Evolutionary conservation across 1,140 invertebrate genomes (phyloP).

Genomic region (Pseudachorutes palmiensis): DNA sequence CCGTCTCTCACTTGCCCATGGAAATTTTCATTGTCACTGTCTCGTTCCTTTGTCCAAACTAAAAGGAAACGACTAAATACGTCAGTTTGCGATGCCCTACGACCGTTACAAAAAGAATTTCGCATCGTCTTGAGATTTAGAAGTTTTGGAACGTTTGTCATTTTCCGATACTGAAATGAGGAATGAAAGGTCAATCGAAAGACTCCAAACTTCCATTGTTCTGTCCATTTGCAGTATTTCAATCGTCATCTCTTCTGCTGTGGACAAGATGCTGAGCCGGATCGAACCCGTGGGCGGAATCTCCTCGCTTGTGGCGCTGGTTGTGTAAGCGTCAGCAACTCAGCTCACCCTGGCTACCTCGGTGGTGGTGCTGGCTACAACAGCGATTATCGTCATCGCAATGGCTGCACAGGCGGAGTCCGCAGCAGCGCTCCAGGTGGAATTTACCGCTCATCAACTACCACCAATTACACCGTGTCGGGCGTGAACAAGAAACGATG

Average conservation of each 20-base stretch:
- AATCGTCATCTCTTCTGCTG: slow-evolving; percentile 80
- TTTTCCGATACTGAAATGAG: not conserved
- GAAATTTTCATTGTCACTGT: too few species aligned
- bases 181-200: not conserved
- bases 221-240: slow-evolving; percentile 54
- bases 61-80: too few species aligned
- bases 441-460: not conserved
- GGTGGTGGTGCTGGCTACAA: not conserved
- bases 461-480: not conserved
- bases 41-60: too few species aligned
- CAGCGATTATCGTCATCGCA: not conserved
- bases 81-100: not conserved
- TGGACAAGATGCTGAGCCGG: not conserved
- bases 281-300: slow-evolving; percentile 3
- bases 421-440: not conserved
- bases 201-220: not conserved
- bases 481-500: not conserved
- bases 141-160: not conserved
- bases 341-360: not conserved
- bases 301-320: not conserved
- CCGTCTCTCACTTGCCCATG: too few species aligned
- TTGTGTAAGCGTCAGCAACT: not conserved
- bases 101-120: not conserved
- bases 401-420: not conserved
- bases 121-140: not conserved